Conservation (phyloP, 1,140 invertebrate species). For the Tetranychus cinnabarinus region DNA sequence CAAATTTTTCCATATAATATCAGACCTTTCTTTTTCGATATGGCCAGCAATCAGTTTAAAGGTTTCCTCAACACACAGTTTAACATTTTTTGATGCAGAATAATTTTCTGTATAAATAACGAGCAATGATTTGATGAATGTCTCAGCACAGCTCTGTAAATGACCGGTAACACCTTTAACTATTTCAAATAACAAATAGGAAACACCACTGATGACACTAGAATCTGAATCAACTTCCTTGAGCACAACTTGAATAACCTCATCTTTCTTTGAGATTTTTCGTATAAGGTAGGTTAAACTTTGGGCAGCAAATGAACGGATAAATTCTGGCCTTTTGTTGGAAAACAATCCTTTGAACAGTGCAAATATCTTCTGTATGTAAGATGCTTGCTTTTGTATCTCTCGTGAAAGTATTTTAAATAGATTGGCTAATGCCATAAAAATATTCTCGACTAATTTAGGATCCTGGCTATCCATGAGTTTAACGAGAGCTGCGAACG, state of each 20-base stretch:
- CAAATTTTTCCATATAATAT: slow-evolving; percentile 10
- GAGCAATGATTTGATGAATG: slow-evolving; percentile 12
- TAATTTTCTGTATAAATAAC: background rate
- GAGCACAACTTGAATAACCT: slow-evolving; percentile 44
- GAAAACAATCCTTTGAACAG: background rate
- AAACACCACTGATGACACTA: slow-evolving; percentile 42
- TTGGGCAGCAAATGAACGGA: slow-evolving; percentile 78
- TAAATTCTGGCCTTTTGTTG: slow-evolving; percentile 41
- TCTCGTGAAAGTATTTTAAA: slow-evolving; percentile 52
- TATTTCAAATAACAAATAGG: slow-evolving; percentile 60
- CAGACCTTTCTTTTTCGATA: slow-evolving; percentile 5
- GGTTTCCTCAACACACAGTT: slow-evolving; percentile 1
- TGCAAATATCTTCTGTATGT: slow-evolving; percentile 31
- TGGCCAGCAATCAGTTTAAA: slow-evolving; percentile 9
- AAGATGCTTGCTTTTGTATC: slow-evolving; percentile 34
- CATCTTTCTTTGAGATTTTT: slow-evolving; percentile 44
- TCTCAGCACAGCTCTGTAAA: slow-evolving; percentile 36
- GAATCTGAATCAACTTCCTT: slow-evolving; percentile 35
- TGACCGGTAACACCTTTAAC: slow-evolving; percentile 48
- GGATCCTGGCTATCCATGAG: slow-evolving; percentile 48
- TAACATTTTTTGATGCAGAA: background rate
- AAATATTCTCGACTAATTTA: slow-evolving; percentile 54
- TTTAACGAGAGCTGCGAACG: slow-evolving; percentile 29
- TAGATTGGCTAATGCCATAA: slow-evolving; percentile 56
- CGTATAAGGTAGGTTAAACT: slow-evolving; percentile 74